Conservation (phyloP, 1,140 invertebrate genomes). For the Agrilus planipennis region DNA sequence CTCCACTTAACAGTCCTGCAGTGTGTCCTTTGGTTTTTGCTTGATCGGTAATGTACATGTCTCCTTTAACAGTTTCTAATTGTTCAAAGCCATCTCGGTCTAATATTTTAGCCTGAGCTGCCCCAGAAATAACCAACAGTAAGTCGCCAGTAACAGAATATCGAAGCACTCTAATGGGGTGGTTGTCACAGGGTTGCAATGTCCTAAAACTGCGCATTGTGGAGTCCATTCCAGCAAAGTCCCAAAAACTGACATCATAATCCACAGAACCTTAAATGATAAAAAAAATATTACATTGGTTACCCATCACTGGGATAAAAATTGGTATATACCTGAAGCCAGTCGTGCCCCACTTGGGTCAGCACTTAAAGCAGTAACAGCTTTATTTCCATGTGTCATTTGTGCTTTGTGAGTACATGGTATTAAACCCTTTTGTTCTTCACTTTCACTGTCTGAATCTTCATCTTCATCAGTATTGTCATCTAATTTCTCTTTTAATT, state of each 20-base stretch:
- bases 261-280: constrained; percentile 67
- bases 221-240: constrained; percentile 96
- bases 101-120: constrained; percentile 83
- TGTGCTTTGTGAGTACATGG: constrained; percentile 70
- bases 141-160: constrained; percentile 91
- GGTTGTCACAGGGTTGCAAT: constrained; percentile 86
- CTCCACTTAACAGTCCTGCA: constrained; percentile 78
- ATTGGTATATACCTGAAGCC: constrained; percentile 44
- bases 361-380: constrained; percentile 74
- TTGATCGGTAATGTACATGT: constrained; percentile 94
- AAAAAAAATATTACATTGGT: neutral
- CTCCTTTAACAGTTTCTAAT: constrained; percentile 90
- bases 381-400: constrained; percentile 76
- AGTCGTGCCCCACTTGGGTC: constrained; percentile 88
- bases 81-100: constrained; percentile 95
- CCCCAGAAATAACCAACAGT: constrained; percentile 88
- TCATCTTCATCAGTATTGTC: constrained; percentile 38
- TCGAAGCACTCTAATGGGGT: constrained; percentile 81
- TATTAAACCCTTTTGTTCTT: constrained; percentile 44
- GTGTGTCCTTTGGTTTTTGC: constrained; percentile 92
- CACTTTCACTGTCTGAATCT: constrained; percentile 43
- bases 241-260: constrained; percentile 95
- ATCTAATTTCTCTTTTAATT: constrained; percentile 28
- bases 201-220: constrained; percentile 83
- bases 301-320: constrained; percentile 1